These are phyloP conservation scores for Bembecia ichneumoniformis DNA, from an alignment of 2,888 invertebrate genomes.

Conservation along the genomic window DNA sequence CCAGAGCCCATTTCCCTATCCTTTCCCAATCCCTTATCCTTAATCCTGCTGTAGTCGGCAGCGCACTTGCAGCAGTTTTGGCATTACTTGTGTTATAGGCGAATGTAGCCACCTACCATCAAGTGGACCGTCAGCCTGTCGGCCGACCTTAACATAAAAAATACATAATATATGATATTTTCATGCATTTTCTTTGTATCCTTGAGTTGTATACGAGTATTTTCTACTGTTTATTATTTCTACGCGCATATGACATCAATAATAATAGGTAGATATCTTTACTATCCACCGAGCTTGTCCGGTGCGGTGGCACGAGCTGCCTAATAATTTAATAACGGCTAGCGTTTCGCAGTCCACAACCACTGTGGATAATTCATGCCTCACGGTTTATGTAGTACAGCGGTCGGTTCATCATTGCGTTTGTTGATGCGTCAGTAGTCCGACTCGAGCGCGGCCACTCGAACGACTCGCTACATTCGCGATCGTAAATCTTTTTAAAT, in stretches of 20 bases:
- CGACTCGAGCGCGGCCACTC: slow-evolving; percentile 29
- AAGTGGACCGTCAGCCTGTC: too few species aligned
- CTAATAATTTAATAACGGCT: slow-evolving; percentile 55
- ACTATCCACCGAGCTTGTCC: slow-evolving; percentile 1
- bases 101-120: too few species aligned
- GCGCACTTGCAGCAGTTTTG: too few species aligned
- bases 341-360: slow-evolving; percentile 32
- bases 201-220: too few species aligned
- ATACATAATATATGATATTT: too few species aligned
- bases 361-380: slow-evolving; percentile 49
- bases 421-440: slow-evolving; percentile 49
- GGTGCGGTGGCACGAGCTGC: slow-evolving; percentile 23
- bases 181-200: too few species aligned
- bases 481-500: slow-evolving; percentile 7
- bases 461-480: slow-evolving; percentile 38
- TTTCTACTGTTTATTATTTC: slow-evolving; percentile 2
- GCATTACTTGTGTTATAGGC: too few species aligned
- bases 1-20: too few species aligned
- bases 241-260: neutral
- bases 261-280: slow-evolving; percentile 9
- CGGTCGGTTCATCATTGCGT: slow-evolving; percentile 32
- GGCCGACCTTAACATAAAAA: too few species aligned
- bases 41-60: too few species aligned
- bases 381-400: slow-evolving; percentile 13
- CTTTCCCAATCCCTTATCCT: too few species aligned